Base-by-base conservation (phyloP, 2,113 vertebrate species). In the Elaphurus davidianus region DNA sequence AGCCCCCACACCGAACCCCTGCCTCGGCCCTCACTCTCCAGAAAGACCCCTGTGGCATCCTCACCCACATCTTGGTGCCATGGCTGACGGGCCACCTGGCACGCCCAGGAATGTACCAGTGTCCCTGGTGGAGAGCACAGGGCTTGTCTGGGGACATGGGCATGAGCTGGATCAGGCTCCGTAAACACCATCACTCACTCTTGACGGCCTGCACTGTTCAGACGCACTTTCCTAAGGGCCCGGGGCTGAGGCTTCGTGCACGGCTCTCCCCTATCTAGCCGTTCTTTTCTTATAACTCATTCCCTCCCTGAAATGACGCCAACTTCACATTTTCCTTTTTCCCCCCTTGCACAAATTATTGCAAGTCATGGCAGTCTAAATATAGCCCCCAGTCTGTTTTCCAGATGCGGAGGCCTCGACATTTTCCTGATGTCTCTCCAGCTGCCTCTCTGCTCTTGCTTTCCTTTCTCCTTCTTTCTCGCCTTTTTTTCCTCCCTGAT, bases 291-390 rank as follows among this genome's bases (percentile, higher is more conserved):
- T 98, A 64, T 95, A 98, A 98, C 97, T 98, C 96, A 98, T 98
- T 98, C 98, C 97, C 98, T 98, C 96, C 93, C 95, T 54, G 11
- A 95, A 94, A 97, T 3, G 76, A 90, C 33, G 93, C 97, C 98
- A 98, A 97, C 94, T 98, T 98, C 94, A 97, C 71, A 98, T 98
- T 98, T 98, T 89, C 97, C 93, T 97, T 91, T 98, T 96, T 0
- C 5, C 82, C 96, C 64, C 45, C 91, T 91, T 85, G 12, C 47
- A 94, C 96, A 98, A 97, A 98, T 99, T 99, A 98, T 99, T 99
- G 99, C 99, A 99, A 99, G 99, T 99, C 99, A 99, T 98, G 98
- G 98, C 98, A 97, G 86, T 98, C 99, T 99, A 99, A 99, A 99
- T 99, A 99, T 99, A 99, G 98, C 97, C 94, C 98, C 67, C 89